phyloP scores from a whole-genome alignment of 2,113 vertebrate species.

The Tauraco erythrolophus region DNA sequence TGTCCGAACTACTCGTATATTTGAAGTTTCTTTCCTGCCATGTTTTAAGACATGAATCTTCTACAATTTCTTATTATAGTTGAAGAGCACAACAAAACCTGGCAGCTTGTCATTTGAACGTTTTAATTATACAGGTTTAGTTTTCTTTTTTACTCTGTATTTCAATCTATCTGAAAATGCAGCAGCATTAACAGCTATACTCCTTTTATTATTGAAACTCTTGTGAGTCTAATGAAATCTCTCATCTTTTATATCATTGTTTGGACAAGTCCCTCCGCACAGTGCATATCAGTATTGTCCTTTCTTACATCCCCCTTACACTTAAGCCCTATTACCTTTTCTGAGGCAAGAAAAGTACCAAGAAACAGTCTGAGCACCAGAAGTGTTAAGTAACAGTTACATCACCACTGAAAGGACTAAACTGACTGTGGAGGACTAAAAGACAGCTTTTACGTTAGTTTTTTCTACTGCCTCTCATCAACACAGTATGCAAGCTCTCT shows the following conservation, averaged over 20 bases:
- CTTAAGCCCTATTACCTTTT: neutral
- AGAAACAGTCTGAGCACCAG: neutral
- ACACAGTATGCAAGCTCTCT: neutral
- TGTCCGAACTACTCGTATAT: accelerated
- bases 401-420: neutral
- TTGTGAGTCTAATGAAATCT: neutral
- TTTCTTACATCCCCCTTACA: neutral
- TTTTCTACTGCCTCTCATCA: neutral
- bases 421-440: neutral
- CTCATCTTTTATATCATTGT: neutral
- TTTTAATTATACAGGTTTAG: neutral
- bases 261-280: neutral
- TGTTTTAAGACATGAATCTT: neutral
- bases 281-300: accelerated
- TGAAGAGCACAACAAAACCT: neutral
- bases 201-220: neutral
- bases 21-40: neutral
- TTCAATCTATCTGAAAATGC: neutral
- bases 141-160: neutral
- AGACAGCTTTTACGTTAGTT: neutral
- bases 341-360: neutral
- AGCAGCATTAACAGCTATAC: neutral
- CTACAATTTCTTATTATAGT: neutral
- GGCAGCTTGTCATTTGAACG: neutral
- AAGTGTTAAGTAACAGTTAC: neutral